Percentiles rank a stretch among this genome's conserved stretches.
Evolutionary conservation across 2,113 vertebrate species (phyloP).

Genomic region (Cyphomyrus discorhynchus): DNA sequence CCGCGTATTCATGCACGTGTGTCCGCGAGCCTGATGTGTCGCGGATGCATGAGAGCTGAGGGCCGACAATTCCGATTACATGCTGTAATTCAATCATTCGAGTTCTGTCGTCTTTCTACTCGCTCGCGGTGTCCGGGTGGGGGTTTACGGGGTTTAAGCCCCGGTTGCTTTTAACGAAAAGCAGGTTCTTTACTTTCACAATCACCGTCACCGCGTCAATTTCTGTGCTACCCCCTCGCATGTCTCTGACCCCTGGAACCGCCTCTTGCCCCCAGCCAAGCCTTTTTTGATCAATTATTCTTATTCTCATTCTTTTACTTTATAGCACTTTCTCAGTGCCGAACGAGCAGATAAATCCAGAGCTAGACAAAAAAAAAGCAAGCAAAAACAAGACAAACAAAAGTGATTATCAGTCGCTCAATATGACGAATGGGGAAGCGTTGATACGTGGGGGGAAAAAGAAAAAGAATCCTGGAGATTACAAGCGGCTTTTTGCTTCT

Average conservation of each 20-base stretch:
- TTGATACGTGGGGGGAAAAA: slow-evolving; percentile 33
- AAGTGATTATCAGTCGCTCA: slow-evolving; percentile 47
- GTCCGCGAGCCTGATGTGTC: background rate
- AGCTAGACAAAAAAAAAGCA: background rate
- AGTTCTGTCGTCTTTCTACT: background rate
- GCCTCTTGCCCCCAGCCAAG: background rate
- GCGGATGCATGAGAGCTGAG: background rate
- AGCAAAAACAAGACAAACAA: slow-evolving; percentile 26
- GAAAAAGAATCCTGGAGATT: slow-evolving; percentile 51
- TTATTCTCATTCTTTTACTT: background rate
- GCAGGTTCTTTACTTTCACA: background rate
- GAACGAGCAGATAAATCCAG: background rate
- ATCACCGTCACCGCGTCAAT: background rate
- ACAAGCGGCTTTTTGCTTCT: slow-evolving; percentile 51
- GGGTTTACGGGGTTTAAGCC: background rate
- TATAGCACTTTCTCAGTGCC: background rate
- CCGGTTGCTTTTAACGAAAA: background rate
- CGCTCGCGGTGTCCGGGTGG: background rate
- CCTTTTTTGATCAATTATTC: background rate
- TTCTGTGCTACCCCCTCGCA: background rate
- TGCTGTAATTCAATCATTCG: background rate
- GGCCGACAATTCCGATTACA: background rate
- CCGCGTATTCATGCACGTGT: background rate
- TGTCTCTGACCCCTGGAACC: background rate
- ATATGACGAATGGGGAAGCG: slow-evolving; percentile 34